Evolutionary conservation across 2,888 invertebrate genomes (phyloP).

Genomic region (Shargacucullia verbasci): DNA sequence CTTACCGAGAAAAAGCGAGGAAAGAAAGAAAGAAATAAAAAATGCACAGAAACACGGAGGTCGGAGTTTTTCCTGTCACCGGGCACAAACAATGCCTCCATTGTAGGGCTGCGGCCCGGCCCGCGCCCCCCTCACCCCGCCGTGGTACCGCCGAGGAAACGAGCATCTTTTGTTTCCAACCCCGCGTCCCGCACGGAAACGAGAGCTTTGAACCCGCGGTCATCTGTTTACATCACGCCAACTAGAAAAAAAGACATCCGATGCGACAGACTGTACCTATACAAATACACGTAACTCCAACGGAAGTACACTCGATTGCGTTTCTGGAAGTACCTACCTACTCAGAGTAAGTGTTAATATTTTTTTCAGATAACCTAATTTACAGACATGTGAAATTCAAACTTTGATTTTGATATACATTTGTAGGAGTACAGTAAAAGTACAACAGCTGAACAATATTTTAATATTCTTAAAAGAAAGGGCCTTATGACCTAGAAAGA

Average conservation of each 20-base stretch:
- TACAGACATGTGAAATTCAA: too few species aligned
- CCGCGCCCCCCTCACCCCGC: conserved; percentile 62
- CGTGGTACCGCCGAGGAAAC: conserved; percentile 81
- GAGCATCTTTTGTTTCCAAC: conserved; percentile 87
- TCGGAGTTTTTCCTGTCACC: conserved; percentile 89
- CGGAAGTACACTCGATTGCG: conserved; percentile 20
- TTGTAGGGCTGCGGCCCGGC: conserved; percentile 73
- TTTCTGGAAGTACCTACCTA: conserved; percentile 2
- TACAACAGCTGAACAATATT: too few species aligned
- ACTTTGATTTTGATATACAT: too few species aligned
- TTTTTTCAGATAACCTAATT: too few species aligned
- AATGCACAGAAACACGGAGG: conserved; percentile 88
- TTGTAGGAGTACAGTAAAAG: too few species aligned
- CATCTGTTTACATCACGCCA: conserved; percentile 85
- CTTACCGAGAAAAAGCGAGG: conserved; percentile 76
- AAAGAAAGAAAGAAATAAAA: conserved; percentile 84
- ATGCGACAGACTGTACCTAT: conserved; percentile 53
- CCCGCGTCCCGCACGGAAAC: conserved; percentile 76
- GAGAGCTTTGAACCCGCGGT: conserved; percentile 85
- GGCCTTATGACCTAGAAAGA: too few species aligned
- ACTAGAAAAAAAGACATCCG: conserved; percentile 76
- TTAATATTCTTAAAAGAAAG: too few species aligned
- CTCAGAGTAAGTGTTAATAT: conserved; percentile 20
- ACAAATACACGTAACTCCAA: conserved; percentile 9
- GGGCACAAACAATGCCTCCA: conserved; percentile 87